Base-by-base conservation (phyloP, 2,113 vertebrate genomes). In the Oplegnathus fasciatus region DNA sequence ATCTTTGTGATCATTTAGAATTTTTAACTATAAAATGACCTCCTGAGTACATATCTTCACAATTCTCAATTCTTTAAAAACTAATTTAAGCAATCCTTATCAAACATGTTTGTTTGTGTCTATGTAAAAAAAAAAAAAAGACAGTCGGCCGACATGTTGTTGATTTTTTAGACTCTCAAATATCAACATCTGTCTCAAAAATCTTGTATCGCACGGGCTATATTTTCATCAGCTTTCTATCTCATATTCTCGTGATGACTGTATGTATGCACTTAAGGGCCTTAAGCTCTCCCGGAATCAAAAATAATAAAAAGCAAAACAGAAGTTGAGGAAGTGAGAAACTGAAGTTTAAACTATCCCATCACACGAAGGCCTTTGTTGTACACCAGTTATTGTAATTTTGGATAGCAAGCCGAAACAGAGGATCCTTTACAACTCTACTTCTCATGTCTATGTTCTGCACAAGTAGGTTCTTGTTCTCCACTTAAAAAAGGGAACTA, bases 391-490 rank as follows among this genome's bases (percentile, higher is more conserved):
- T 11, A 22, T 1, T 68, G 2, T 20, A 1, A 64, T 0, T 66
- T 73, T 17, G 24, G 37, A 67, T 28, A 34, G 64, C 2, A 42
- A 44, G 8, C 8, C 1, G 9, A 73, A 68, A 42, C 2, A 34
- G 24, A 50, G 34, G 80, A 78, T 83, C 61, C 13, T 50, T 22
- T 2, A 37, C 10, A 50, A 40, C 28, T 74, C 40, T n/a, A 55
- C 73, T 44, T 84, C 60, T 81, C 18, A 17, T 30, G 13, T 72
- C n/a, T 34, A 5, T 85, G 6, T 50, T 82, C 22, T 24, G 17
- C 24, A 61, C 0, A 32, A 40, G 2, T 0, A 60, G 32, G 42
- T 20, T 54, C 20, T 40, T 80, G 34, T 86, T 6, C 40, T 54
- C 4, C 0, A 54, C 60, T 50, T n/a, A 6, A 73, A 52, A 50